Conservation (phyloP, 2,797 vertebrate genomes). For the Vultur gryphus region DNA sequence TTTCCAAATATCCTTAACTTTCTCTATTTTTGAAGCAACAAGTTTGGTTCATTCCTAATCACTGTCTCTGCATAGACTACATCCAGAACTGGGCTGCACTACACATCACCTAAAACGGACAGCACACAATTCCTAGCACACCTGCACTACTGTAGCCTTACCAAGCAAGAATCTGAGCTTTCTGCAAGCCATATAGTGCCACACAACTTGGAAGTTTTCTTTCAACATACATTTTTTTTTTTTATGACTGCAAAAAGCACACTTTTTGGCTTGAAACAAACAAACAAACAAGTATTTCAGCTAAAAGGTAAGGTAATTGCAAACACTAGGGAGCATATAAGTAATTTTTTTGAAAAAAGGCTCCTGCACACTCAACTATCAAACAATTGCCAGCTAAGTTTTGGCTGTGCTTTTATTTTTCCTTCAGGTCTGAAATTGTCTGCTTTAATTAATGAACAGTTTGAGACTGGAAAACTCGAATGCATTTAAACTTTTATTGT, state of each 20-base stretch:
- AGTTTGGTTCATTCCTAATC: not conserved
- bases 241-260: not conserved
- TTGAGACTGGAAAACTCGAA: slow-evolving; percentile 24
- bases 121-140: not conserved
- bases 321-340: not conserved
- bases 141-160: not conserved
- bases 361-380: not conserved
- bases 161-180: not conserved
- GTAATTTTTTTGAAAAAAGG: not conserved
- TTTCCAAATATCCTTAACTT: not conserved
- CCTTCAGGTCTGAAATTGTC: slow-evolving; percentile 30
- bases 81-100: not conserved
- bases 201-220: not conserved
- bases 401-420: slow-evolving; percentile 29
- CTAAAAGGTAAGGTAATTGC: not conserved
- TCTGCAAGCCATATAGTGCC: not conserved
- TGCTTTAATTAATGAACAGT: slow-evolving; percentile 29
- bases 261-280: not conserved
- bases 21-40: not conserved
- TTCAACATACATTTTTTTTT: not conserved
- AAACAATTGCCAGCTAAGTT: not conserved
- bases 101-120: not conserved
- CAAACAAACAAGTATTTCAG: not conserved
- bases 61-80: not conserved
- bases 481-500: not conserved